Percentiles rank a stretch among this genome's conserved stretches.
phyloP scores from a whole-genome alignment of 2,888 invertebrate species.

The Erebia epiphron region DNA sequence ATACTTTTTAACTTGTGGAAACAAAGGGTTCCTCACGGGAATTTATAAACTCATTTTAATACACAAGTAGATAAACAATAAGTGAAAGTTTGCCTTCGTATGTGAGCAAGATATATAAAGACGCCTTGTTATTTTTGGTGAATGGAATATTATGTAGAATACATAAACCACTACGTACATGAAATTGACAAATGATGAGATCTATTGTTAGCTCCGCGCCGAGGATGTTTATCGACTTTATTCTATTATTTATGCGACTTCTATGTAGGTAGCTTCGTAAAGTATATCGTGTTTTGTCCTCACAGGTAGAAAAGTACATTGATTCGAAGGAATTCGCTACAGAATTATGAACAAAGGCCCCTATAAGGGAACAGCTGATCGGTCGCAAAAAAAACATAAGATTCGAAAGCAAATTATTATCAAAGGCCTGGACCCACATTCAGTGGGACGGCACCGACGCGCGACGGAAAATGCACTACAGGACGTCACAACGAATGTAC shows the following conservation, averaged over 20 bases:
- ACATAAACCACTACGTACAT: slow-evolving; percentile 11
- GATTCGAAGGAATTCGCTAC: slow-evolving; percentile 37
- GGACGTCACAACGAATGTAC: too few species aligned
- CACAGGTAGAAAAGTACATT: slow-evolving; percentile 45
- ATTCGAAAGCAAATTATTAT: slow-evolving; percentile 23
- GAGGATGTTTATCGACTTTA: slow-evolving; percentile 16
- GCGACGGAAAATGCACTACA: too few species aligned
- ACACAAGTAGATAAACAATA: background rate
- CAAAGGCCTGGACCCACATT: background rate
- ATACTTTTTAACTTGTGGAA: too few species aligned
- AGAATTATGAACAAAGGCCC: slow-evolving; percentile 33
- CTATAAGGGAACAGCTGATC: slow-evolving; percentile 41
- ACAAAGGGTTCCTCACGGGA: too few species aligned
- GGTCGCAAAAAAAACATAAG: slow-evolving; percentile 34
- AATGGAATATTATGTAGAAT: slow-evolving; percentile 10
- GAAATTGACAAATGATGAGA: slow-evolving; percentile 23
- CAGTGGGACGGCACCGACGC: too few species aligned
- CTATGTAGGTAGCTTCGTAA: slow-evolving; percentile 13
- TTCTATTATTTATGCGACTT: slow-evolving; percentile 27
- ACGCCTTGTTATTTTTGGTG: background rate
- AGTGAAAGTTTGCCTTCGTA: background rate
- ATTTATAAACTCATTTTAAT: background rate
- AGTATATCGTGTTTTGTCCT: slow-evolving; percentile 26
- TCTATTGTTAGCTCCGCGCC: slow-evolving; percentile 26
- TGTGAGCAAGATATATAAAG: background rate